Evolutionary conservation across 2,888 invertebrate genomes (phyloP).

Genomic region (Deroplatys truncata): DNA sequence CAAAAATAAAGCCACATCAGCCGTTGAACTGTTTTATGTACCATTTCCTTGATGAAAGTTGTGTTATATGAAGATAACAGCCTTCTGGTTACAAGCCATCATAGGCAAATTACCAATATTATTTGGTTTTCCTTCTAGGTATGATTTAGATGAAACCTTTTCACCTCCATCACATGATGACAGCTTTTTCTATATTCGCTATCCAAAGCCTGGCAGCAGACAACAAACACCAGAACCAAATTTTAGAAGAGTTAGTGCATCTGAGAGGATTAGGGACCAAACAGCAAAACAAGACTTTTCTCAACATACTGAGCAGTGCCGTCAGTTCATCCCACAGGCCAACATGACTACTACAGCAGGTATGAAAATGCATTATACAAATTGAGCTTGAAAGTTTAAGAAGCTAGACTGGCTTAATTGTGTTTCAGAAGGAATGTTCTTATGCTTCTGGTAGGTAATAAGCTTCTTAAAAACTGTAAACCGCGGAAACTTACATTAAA

Average conservation of each 20-base stretch:
- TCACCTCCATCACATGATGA: constrained; percentile 74
- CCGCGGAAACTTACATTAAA: no score
- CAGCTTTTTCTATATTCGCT: constrained; percentile 66
- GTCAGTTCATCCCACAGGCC: constrained; percentile 50
- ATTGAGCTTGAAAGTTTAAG: no score
- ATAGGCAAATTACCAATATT: not conserved
- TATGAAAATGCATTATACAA: not conserved
- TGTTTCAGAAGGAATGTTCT: no score
- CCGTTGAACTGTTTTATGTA: no score
- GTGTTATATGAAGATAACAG: no score
- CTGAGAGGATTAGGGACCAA: not conserved
- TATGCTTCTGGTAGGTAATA: no score
- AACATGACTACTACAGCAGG: constrained; percentile 3
- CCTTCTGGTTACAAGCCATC: no score
- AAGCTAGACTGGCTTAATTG: no score
- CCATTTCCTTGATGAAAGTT: no score
- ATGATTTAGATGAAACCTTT: constrained; percentile 56
- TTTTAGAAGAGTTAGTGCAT: constrained; percentile 3
- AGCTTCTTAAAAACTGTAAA: no score
- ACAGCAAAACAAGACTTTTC: constrained; percentile 21
- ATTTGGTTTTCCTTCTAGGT: constrained; percentile 42
- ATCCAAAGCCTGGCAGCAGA: constrained; percentile 43
- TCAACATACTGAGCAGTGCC: constrained; percentile 56
- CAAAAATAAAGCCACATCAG: no score
- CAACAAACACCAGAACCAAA: constrained; percentile 3